Base-by-base conservation (phyloP, 2,113 vertebrate species). In the Sitta europaea region DNA sequence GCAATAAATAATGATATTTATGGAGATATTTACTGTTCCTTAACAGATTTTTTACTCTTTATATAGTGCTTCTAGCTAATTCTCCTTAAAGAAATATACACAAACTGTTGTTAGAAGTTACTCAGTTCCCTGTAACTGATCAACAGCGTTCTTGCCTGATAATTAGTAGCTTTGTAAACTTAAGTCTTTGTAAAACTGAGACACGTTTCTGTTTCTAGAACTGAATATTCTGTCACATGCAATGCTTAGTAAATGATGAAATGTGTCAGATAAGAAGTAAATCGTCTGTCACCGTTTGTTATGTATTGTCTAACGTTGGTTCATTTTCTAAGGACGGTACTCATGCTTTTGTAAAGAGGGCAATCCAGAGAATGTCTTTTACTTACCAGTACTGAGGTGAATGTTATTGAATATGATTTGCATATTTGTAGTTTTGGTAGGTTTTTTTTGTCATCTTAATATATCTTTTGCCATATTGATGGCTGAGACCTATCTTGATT, bases 291-390 rank as follows among this genome's bases (percentile, higher is more conserved):
- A 66, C 24, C 21, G 28, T 80, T 86, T 48, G 6, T 11, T 70
- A 4, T 25, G 6, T 31, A 9, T 22, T n/a, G 24, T 47, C 59
- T 27, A 63, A 4, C 2, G 0, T 31, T 54, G 6, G 4, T 50
- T 92, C 5, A 42, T 73, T 86, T 91, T 48, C 35, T 67, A 42
- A 81, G 17, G 20, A 4, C 33, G 40, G 14, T 36, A 29, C 36
- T 50, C 17, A 22, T 45, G 47, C 29, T 59, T 76, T 68, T 65
- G 5, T 48, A 53, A 66, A 43, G 9, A 42, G 5, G 3, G 25
- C 11, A 58, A 25, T 59, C 10, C 14, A 79, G 28, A 88, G 3
- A 53, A 21, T 36, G 6, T 68, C 10, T 38, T 92, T 45, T 50
- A 3, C 33, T 90, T 82, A 21, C 33, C 22, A 62, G 14, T 76